These are phyloP conservation scores for Platycercus adscitus DNA, from an alignment of 2,113 vertebrate species.

Conservation along the genomic window DNA sequence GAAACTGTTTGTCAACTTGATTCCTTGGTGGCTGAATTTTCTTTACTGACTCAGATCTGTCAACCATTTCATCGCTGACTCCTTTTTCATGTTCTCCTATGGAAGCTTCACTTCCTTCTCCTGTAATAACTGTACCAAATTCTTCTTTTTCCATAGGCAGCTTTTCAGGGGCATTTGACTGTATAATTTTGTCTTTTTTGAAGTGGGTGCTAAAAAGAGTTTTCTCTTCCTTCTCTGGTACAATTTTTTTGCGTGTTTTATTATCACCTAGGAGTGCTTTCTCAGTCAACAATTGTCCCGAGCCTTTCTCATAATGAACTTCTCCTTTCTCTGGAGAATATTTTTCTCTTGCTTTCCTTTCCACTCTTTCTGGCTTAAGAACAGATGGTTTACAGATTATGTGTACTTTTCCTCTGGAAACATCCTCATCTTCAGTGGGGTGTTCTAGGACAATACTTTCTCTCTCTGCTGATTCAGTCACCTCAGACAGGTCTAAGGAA, in stretches of 20 bases:
- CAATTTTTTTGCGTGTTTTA: neutral
- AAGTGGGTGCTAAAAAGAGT: neutral
- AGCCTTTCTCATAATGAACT: slow-evolving; percentile 3
- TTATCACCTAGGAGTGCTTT: neutral
- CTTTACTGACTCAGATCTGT: neutral
- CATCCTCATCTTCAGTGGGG: neutral
- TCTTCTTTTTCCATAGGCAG: neutral
- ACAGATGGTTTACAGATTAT: neutral
- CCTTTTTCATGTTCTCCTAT: neutral
- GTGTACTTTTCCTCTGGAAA: neutral
- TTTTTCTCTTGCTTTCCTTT: neutral
- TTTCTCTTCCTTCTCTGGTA: slow-evolving; percentile 1
- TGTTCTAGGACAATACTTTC: neutral
- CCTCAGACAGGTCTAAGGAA: neutral
- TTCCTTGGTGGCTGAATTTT: neutral
- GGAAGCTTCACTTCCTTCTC: neutral
- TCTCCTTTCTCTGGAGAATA: neutral
- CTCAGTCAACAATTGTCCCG: slow-evolving; percentile 35
- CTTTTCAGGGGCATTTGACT: neutral
- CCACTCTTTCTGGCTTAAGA: neutral
- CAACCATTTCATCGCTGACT: neutral
- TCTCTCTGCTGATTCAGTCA: neutral
- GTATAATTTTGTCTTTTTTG: neutral
- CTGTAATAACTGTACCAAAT: neutral
- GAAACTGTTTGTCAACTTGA: neutral